These are phyloP conservation scores for Noctua comes DNA, from an alignment of 2,888 invertebrate species.

Conservation along the genomic window DNA sequence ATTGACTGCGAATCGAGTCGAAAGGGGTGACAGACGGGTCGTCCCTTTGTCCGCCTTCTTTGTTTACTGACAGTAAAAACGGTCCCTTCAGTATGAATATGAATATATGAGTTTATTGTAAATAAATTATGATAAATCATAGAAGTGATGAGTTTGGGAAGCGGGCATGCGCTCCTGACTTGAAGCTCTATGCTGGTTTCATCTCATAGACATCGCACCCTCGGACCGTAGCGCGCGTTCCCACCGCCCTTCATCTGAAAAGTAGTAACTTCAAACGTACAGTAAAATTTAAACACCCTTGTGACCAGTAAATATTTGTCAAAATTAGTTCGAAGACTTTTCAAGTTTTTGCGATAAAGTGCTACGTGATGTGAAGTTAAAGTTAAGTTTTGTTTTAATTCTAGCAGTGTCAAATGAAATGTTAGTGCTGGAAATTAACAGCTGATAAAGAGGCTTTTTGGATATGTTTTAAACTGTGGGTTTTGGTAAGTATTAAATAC, in stretches of 20 bases:
- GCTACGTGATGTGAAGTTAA: slow-evolving; percentile 20
- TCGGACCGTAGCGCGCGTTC: slow-evolving; percentile 44
- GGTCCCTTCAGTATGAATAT: neutral
- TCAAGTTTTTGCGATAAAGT: neutral
- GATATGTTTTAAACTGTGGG: neutral
- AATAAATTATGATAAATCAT: neutral
- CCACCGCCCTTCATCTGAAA: neutral
- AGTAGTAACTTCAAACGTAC: slow-evolving; percentile 8
- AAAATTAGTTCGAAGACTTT: neutral
- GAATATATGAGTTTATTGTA: neutral
- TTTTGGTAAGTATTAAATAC: slow-evolving; percentile 36
- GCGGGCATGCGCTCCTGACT: slow-evolving; percentile 53
- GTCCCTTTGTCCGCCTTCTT: neutral
- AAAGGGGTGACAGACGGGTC: neutral
- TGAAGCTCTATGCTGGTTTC: neutral
- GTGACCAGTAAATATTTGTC: neutral
- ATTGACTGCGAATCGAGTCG: neutral
- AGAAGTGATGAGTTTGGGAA: slow-evolving; percentile 9
- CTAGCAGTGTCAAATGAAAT: neutral
- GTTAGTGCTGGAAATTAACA: neutral
- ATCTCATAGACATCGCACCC: slow-evolving; percentile 46
- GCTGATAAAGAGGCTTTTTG: neutral
- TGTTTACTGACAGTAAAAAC: neutral
- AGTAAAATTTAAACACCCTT: slow-evolving; percentile 5
- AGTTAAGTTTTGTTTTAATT: slow-evolving; percentile 3